phyloP scores from a whole-genome alignment of 2,113 vertebrate genomes.

The Kryptolebias marmoratus region DNA sequence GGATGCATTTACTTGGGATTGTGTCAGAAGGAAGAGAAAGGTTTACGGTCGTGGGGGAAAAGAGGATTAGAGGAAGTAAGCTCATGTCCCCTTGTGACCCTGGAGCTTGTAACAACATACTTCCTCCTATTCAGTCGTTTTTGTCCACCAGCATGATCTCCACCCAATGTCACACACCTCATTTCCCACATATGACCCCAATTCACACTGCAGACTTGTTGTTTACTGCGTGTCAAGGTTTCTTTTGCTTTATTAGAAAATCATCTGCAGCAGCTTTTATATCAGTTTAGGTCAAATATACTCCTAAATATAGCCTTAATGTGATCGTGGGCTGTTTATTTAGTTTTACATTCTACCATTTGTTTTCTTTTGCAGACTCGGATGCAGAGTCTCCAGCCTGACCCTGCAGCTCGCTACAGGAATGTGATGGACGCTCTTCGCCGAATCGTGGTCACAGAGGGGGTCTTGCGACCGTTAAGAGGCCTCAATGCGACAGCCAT shows the following conservation, averaged over 20 bases:
- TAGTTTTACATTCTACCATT: background rate
- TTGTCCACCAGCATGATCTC: slow-evolving; percentile 36
- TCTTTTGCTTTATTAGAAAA: background rate
- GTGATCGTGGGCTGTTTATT: background rate
- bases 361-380: slow-evolving; percentile 84
- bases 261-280: background rate
- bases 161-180: slow-evolving; percentile 45
- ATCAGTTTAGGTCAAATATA: background rate
- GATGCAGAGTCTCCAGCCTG: slow-evolving; percentile 97
- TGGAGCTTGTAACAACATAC: slow-evolving; percentile 53
- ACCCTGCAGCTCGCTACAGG: slow-evolving; percentile 91
- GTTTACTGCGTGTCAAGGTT: background rate
- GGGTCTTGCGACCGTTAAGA: slow-evolving; percentile 93
- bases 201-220: slow-evolving; percentile 18
- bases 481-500: slow-evolving; percentile 94
- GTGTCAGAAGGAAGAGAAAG: slow-evolving; percentile 17
- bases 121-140: slow-evolving; percentile 68
- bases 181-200: slow-evolving; percentile 52
- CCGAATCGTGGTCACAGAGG: slow-evolving; percentile 91
- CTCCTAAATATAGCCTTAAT: background rate
- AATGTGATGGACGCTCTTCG: slow-evolving; percentile 95
- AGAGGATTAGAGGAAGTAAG: slow-evolving; percentile 66
- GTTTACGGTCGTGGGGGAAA: slow-evolving; percentile 47
- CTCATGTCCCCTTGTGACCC: slow-evolving; percentile 62
- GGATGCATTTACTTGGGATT: slow-evolving; percentile 3